Base-by-base conservation (phyloP, 2,113 vertebrate species). In the Albula goreensis region DNA sequence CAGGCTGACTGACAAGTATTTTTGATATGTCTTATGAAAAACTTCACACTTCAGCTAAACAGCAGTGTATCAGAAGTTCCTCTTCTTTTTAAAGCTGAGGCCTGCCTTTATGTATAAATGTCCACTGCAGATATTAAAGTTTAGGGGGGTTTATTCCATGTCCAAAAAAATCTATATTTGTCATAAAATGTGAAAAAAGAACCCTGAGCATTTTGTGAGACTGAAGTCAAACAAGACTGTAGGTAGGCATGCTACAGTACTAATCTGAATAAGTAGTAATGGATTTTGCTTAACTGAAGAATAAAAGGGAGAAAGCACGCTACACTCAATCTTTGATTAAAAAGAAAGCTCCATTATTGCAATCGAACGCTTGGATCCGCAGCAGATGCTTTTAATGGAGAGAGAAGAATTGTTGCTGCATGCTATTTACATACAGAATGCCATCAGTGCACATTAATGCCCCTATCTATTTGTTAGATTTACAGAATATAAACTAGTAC, bases 311-410 rank as follows among this genome's bases (percentile, higher is more conserved):
- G 78, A 85, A 82, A 89, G 87, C 66, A 85, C 86, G 57, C 88
- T 87, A 51, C 74, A 83, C 77, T 78, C 50, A 53, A 52, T 84
- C 82, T 85, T 84, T 91, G 88, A 88, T 91, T 89, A 85, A 89
- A 91, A 89, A 85, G 89, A 89, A 91, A 89, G 85, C 48, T 87
- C 88, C 86, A 89, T 91, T 89, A 89, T 85, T 51, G 66, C 74
- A 41, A 87, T n/a, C 85, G 85, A 89, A 89, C 50, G 88, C 82
- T 56, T 80, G 49, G 85, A 83, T 77, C 80, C 84, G 63, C 53
- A 52, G 19, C 60, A 31, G 70, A 80, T 74, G 79, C 13, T 5
- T 83, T 50, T 91, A 91, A 88, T 89, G 90, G 82, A 83, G 57
- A 48, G 84, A 52, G 56, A 82, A 15, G 79, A 84, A 63, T 50